Percentiles rank a stretch among this genome's conserved stretches.
Evolutionary conservation across 1,140 invertebrate genomes (phyloP).

Genomic region (Trinorchestia longiramus): DNA sequence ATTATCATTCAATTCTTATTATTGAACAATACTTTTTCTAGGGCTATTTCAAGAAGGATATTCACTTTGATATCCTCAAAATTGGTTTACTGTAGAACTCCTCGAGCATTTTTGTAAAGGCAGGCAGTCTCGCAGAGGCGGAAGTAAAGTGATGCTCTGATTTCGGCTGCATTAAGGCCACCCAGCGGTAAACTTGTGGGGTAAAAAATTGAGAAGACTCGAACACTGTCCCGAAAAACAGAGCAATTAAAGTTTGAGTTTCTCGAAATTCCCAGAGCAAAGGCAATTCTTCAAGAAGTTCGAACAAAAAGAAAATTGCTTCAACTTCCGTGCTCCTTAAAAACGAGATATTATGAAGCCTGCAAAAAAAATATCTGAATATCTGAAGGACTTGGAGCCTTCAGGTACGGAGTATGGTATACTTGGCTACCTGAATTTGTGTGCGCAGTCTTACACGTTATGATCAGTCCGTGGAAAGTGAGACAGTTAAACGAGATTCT

Average conservation of each 20-base stretch:
- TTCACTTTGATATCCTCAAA: not conserved
- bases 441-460: not conserved
- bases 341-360: not conserved
- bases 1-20: not conserved
- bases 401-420: not conserved
- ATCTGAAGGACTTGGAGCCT: not conserved
- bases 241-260: slow-evolving; percentile 9
- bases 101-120: not conserved
- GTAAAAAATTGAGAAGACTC: not conserved
- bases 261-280: not conserved
- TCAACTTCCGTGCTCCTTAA: not conserved
- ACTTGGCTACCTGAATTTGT: not conserved
- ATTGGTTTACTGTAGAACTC: not conserved
- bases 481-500: not conserved
- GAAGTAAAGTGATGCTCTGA: not conserved
- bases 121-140: not conserved
- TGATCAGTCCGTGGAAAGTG: not conserved
- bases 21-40: not conserved
- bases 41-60: not conserved
- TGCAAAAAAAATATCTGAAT: not conserved
- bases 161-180: not conserved
- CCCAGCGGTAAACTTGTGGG: not conserved
- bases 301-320: not conserved
- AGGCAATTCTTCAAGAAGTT: not conserved
- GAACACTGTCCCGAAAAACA: not conserved